phyloP scores from a whole-genome alignment of 2,113 vertebrate genomes.

The Pelobates fuscus region DNA sequence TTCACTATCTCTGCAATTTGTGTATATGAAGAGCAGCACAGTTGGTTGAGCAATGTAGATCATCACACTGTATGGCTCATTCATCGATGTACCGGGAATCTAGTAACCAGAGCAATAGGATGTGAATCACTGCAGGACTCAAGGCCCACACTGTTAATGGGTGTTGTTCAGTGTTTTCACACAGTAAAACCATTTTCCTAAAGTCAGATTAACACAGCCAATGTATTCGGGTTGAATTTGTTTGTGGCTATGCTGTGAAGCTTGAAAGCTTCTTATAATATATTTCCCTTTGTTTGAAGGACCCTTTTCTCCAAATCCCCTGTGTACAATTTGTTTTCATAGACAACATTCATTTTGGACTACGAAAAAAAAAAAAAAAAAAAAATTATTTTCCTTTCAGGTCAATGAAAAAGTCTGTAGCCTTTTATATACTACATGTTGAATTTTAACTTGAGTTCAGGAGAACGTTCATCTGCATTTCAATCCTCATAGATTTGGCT shows the following conservation, averaged over 20 bases:
- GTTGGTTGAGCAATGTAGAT: no score
- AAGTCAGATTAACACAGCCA: slow-evolving; percentile 32
- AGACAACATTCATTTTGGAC: slow-evolving; percentile 34
- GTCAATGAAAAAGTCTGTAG: slow-evolving; percentile 18
- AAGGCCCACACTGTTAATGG: slow-evolving; percentile 15
- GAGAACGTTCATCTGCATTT: no score
- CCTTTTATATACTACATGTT: no score
- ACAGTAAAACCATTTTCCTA: slow-evolving; percentile 31
- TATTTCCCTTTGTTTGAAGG: slow-evolving; percentile 31
- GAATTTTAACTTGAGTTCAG: no score
- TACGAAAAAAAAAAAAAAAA: slow-evolving; percentile 7
- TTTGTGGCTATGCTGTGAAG: slow-evolving; percentile 21
- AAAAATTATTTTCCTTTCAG: slow-evolving; percentile 30
- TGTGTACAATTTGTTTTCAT: slow-evolving; percentile 32
- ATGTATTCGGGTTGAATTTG: slow-evolving; percentile 30
- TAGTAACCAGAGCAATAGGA: slow-evolving; percentile 33
- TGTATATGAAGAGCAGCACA: no score
- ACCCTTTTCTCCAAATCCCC: slow-evolving; percentile 7
- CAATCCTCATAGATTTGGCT: no score
- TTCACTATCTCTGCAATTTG: no score
- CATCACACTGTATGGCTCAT: slow-evolving; percentile 10
- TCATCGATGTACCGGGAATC: background rate
- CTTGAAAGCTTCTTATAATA: slow-evolving; percentile 17
- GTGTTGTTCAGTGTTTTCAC: slow-evolving; percentile 5
- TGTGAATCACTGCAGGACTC: slow-evolving; percentile 25